Base-by-base conservation (phyloP, 2,888 invertebrate genomes). In the Watsonalla binaria region DNA sequence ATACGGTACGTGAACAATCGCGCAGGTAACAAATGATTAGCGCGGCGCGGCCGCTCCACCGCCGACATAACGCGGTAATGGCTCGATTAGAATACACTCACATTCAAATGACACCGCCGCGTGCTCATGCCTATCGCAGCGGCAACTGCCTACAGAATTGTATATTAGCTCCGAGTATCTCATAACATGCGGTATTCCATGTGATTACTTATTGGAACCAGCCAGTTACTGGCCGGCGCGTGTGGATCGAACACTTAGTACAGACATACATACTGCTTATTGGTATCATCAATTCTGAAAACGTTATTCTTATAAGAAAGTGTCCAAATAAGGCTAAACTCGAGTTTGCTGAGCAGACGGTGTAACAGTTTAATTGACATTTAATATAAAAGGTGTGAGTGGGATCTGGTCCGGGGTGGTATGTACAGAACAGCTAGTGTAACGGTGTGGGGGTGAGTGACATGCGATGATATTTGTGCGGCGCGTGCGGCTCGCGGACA, bases 381-480 rank as follows among this genome's bases (percentile, higher is more conserved):
- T 24, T 24, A 24, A 2, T 24, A 24, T 24, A 24, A 24, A 24
- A 24, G 24, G 24, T 24, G 24, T 24, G 24, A 24, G 24, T 24
- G 24, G 4, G 24, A 24, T 24, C 24, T 24, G 24, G 24, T 24
- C 24, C 24, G 24, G 24, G 24, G 24, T 24, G 24, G 24, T 24
- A 24, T 24, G 24, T 2, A 24, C 2, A 24, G 24, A 54, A 54
- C 51, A 52, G 55, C 47, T 54, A 47, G 45, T 51, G 55, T 69
- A 72, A 70, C 68, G 69, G 72, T 54, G 63, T 53, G 68, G 68
- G 79, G 84, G 83, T 82, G 82, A 84, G 69, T 78, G 84, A 83
- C 86, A 80, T 72, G 69, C 63, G 80, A 65, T 82, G 84, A 78
- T 85, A 82, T 84, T 84, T 78, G 70, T 45, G 67, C 61, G 69